Evolutionary conservation across 2,113 vertebrate species (phyloP).

Genomic region (Petroica traversi): DNA sequence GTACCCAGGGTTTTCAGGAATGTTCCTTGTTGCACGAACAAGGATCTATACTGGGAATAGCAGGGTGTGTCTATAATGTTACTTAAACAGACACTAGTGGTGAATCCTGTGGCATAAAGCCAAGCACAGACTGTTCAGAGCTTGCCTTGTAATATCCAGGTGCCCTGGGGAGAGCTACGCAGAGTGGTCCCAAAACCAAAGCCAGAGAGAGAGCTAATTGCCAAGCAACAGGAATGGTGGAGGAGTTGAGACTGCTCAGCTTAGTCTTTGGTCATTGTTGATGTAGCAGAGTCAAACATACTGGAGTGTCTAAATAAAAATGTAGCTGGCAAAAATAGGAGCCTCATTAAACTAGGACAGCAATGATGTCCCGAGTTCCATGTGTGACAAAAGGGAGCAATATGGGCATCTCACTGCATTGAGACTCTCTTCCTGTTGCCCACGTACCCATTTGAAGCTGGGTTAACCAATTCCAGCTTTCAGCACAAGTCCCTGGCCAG

Average conservation of each 20-base stretch:
- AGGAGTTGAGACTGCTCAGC: not conserved
- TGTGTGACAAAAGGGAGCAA: fast-evolving
- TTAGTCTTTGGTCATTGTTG: not conserved
- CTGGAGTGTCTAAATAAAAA: not conserved
- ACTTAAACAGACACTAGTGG: not conserved
- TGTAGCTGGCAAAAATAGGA: not conserved
- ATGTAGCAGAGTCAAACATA: not conserved
- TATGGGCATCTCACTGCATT: not conserved
- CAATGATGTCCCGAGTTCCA: fast-evolving
- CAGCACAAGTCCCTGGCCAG: not conserved
- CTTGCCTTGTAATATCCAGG: not conserved
- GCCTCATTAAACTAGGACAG: not conserved
- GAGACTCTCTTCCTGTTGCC: not conserved
- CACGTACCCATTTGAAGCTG: fast-evolving
- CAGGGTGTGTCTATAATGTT: not conserved
- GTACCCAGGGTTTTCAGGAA: not conserved
- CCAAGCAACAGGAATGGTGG: not conserved
- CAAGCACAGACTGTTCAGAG: not conserved
- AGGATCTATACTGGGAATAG: not conserved
- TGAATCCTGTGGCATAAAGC: not conserved
- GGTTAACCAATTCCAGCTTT: not conserved
- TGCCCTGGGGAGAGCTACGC: not conserved
- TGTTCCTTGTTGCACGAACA: not conserved
- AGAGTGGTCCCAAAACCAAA: not conserved
- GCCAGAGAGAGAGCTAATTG: not conserved